Evolutionary conservation across 1,140 invertebrate genomes (phyloP).

Genomic region (Marisa cornuarietis): DNA sequence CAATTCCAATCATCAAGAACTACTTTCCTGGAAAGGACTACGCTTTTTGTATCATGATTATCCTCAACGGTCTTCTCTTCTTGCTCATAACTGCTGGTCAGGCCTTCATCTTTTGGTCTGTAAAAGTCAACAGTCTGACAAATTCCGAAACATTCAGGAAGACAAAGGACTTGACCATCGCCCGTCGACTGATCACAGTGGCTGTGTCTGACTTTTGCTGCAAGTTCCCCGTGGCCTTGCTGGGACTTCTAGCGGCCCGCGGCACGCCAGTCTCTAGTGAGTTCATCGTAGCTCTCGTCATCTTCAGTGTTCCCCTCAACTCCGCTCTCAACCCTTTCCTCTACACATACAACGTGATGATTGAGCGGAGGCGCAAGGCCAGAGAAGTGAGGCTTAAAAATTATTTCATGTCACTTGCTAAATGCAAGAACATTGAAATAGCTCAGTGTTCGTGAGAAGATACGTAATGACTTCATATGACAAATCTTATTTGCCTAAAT

Average conservation of each 20-base stretch:
- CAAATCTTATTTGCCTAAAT: no score
- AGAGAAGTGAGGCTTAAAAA: background rate
- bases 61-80: constrained; percentile 32
- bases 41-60: constrained; percentile 29
- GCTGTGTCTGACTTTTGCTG: no score
- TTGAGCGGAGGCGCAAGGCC: no score
- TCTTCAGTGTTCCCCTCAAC: no score
- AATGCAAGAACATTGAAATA: background rate
- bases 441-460: no score
- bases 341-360: background rate
- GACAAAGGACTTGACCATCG: background rate
- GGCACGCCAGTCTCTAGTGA: no score
- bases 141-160: background rate
- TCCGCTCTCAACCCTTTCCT: no score
- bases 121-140: constrained; percentile 3
- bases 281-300: no score
- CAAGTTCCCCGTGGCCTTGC: no score
- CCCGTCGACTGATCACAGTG: no score
- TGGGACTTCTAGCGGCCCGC: no score
- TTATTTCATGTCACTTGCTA: constrained; percentile 19
- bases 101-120: background rate
- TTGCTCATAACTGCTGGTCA: constrained; percentile 30
- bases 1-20: constrained; percentile 29
- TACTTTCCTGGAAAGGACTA: constrained; percentile 31
- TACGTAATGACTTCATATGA: no score